Base-by-base conservation (phyloP, 1,140 invertebrate species). In the Drosophila ogumai region DNA sequence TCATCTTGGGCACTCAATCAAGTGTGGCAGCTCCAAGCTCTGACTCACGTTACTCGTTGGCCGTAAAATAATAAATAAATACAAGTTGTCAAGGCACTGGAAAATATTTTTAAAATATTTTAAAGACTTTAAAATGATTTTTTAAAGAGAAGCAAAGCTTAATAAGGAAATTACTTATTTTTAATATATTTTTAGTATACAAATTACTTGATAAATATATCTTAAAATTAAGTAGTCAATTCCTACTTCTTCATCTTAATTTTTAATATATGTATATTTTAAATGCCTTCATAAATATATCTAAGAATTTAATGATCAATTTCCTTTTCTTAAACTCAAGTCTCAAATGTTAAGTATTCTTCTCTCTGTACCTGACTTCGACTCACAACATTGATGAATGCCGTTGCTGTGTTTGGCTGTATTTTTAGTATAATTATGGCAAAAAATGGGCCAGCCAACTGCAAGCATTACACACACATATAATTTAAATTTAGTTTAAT, bases 401-500 rank as follows among this genome's bases (percentile, higher is more conserved):
- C 41, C 65, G 54, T 31, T 59, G 73, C 31, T 57, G 43, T 56
- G 74, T 54, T 57, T 61, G 82, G 67, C 75, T 87, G 73, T 82
- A 88, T 86, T 86, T 81, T 87, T 88, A 77, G 67, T 88, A 88
- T 88, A 88, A 88, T 88, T 90, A 88, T 84, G 75, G 52, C 80
- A 38, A 67, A 61, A 78, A 78, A 67, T 66, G 49, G 61, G 56
- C 43, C 43, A 82, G 54, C 60, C 67, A 71, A 69, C 72, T 72
- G 74, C 64, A 75, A 58, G 78, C 67, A 90, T 86, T 91, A 84
- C 80, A 90, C 82, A 90, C 79, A 87, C 79, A 87, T 91, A 91
- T 91, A 91, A 91, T 91, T 91, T 91, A 84, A 91, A 91, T 91
- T 91, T 91, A 91, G 87, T 91, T 91, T 91, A 91, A 91, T 91